A percentile compares a stretch with the other conserved stretches of the same genome.
Conservation (phyloP, 2,113 vertebrate genomes). For the Neodontobutis hainanensis region DNA sequence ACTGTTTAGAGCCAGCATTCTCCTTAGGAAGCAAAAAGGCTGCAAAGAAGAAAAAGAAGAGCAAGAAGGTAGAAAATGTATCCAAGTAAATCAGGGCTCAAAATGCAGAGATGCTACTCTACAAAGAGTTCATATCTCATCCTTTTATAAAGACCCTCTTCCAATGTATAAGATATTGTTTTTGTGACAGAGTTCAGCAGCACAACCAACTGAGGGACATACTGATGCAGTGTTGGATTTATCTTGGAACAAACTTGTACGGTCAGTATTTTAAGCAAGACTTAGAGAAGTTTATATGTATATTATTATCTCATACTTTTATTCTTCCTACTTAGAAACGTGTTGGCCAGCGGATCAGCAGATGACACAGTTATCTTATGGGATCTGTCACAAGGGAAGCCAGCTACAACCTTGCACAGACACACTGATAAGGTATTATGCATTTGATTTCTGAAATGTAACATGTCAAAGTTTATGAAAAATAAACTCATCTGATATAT, state of each 20-base stretch:
- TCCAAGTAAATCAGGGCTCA: too few relatives aligned
- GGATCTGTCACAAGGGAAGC: slow-evolving; percentile 88
- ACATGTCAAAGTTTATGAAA: neutral
- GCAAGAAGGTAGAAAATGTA: slow-evolving; percentile 81
- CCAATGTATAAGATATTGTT: neutral
- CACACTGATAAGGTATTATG: slow-evolving; percentile 91
- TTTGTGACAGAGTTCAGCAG: slow-evolving; percentile 73
- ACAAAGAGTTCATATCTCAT: too few relatives aligned
- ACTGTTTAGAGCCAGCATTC: slow-evolving; percentile 93
- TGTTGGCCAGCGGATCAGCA: slow-evolving; percentile 92
- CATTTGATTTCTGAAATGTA: neutral
- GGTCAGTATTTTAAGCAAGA: slow-evolving; percentile 72
- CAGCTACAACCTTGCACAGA: slow-evolving; percentile 82
- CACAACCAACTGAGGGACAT: slow-evolving; percentile 84
- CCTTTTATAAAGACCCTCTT: too few relatives aligned
- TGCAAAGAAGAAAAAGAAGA: slow-evolving; percentile 90
- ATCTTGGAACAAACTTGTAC: slow-evolving; percentile 92
- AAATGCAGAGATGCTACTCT: too few relatives aligned
- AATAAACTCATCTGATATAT: neutral
- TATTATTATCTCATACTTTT: neutral
- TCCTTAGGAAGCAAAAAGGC: slow-evolving; percentile 87
- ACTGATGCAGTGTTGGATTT: slow-evolving; percentile 92
- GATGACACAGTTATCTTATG: slow-evolving; percentile 89
- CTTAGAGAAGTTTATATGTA: neutral
- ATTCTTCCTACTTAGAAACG: slow-evolving; percentile 77